Evolutionary conservation across 2,888 invertebrate species (phyloP), one percentile per base, ranked within the genome.

Genomic region (Spialia ferax): DNA sequence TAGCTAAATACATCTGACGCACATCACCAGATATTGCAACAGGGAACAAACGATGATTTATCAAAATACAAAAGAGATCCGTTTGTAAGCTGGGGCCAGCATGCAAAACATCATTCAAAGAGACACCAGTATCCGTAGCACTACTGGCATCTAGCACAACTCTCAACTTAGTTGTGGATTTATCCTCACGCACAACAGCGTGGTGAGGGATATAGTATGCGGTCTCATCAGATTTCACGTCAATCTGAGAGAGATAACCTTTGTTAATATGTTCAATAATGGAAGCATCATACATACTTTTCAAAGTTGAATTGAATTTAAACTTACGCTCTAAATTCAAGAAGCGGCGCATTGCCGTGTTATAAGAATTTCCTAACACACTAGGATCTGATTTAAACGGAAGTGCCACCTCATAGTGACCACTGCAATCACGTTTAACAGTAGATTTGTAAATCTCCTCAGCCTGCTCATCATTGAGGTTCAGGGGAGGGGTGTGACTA

Each of bases 181-280:
- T 42, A n/a, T 42, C 42, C 42, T 42, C 42, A 42, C 42, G 42
- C 42, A 42, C 42, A n/a, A 42, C 42, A 15, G 42, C 42, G 42
- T 42, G 42, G 42, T 42, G 15, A 42, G 42, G 42, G n/a, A 42
- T 42, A 42, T 42, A 42, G 15, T 42, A 42, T 2, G 42, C 42
- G 2, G 4, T 8, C 15, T 42, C 42, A 2, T n/a, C 15, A 6
- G n/a, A 7, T n/a, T 42, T 4, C 15, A 4, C 15, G 6, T 42
- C 38, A 42, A 42, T n/a, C 15, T 42, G 6, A 15, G 42, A 42
- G 3, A 42, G 15, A 42, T 42, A 42, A 42, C 15, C 42, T 42
- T 42, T 42, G 15, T 42, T 15, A 15, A 15, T n/a, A 42, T 42
- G 32, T 32, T 32, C 32, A 10, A 2, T 3, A 10, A 32, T 32